Evolutionary conservation across 1,140 invertebrate genomes (phyloP).

Genomic region (Calliopsis andreniformis): DNA sequence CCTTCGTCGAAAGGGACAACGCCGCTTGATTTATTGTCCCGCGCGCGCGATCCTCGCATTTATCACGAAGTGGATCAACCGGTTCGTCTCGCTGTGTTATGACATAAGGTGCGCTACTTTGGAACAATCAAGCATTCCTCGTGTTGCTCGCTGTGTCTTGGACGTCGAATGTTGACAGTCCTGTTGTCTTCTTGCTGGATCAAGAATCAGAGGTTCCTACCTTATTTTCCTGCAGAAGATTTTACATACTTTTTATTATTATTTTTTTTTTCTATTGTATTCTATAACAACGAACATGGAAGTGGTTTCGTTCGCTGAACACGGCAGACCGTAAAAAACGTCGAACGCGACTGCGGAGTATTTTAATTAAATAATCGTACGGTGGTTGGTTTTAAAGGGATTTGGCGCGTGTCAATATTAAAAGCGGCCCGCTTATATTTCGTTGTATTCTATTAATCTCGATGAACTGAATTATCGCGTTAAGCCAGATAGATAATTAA

Average conservation of each 20-base stretch:
- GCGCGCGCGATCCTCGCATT: conserved; percentile 41
- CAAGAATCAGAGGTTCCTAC: too few species aligned
- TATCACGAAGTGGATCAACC: conserved; percentile 48
- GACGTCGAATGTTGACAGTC: too few species aligned
- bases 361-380: conserved; percentile 67
- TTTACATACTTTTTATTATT: not conserved
- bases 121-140: not conserved
- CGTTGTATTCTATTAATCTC: conserved; percentile 64
- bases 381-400: conserved; percentile 56
- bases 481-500: conserved; percentile 67
- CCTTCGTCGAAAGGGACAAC: conserved; percentile 43
- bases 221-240: too few species aligned
- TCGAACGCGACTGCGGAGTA: conserved; percentile 17
- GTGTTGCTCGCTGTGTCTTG: not conserved
- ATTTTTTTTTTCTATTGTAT: conserved; percentile 27
- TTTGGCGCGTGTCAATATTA: conserved; percentile 60
- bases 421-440: conserved; percentile 51
- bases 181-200: too few species aligned
- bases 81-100: conserved; percentile 34
- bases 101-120: conserved; percentile 45
- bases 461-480: conserved; percentile 59
- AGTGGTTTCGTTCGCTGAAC: conserved; percentile 42
- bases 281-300: conserved; percentile 31
- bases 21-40: conserved; percentile 44
- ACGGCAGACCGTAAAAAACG: conserved; percentile 57